A percentile compares a stretch with the other conserved stretches of the same genome.
These are phyloP conservation scores for Nowickia ferox DNA, from an alignment of 2,888 invertebrate species.

Conservation along the genomic window DNA sequence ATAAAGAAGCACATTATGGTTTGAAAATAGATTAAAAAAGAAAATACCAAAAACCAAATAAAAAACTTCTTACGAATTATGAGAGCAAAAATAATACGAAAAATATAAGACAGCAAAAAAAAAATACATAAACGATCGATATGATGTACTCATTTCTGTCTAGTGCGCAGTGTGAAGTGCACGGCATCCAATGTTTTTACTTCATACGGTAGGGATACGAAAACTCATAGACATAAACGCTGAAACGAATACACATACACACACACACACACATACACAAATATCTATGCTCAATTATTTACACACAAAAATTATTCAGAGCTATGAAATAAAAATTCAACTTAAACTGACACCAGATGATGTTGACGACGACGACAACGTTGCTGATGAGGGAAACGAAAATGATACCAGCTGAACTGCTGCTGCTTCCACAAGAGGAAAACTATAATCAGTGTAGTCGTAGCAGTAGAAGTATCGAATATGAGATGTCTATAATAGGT, in stretches of 20 bases:
- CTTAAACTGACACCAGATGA: constrained; percentile 70
- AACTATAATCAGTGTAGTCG: constrained; percentile 25
- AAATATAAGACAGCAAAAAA: constrained; percentile 72
- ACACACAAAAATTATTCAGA: constrained; percentile 79
- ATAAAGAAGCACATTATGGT: constrained; percentile 55
- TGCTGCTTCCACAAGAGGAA: constrained; percentile 13
- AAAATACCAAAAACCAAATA: constrained; percentile 67
- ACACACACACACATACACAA: constrained; percentile 56
- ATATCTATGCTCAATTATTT: constrained; percentile 78
- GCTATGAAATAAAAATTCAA: constrained; percentile 68
- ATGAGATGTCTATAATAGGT: constrained; percentile 47
- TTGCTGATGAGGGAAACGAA: constrained; percentile 21
- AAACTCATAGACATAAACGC: constrained; percentile 32
- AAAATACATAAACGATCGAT: constrained; percentile 81
- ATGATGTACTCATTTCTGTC: constrained; percentile 83
- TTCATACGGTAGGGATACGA: constrained; percentile 50
- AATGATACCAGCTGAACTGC: constrained; percentile 18
- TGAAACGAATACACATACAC: constrained; percentile 28
- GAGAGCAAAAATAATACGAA: constrained; percentile 44
- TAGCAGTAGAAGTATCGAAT: constrained; percentile 20
- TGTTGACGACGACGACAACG: constrained; percentile 16
- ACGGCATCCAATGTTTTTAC: constrained; percentile 71
- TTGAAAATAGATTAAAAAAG: constrained; percentile 57
- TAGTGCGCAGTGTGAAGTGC: constrained; percentile 80
- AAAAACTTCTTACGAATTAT: constrained; percentile 72